These are phyloP conservation scores for Emydura subglobosa DNA, from an alignment of 2,113 vertebrate genomes.

Conservation along the genomic window DNA sequence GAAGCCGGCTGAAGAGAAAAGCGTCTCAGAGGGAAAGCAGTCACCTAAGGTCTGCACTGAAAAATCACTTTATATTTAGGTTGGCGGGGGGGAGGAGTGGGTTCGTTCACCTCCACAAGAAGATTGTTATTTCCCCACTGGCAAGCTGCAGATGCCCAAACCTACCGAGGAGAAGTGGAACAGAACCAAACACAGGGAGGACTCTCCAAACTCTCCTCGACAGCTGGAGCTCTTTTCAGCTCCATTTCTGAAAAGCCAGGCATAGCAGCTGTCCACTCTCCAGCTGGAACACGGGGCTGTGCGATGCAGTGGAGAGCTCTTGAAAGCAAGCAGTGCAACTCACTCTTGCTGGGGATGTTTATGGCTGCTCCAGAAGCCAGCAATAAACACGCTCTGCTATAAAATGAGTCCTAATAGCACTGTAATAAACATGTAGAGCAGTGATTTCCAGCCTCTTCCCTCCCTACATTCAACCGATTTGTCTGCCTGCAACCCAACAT, in stretches of 20 bases:
- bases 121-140: background rate
- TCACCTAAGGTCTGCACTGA: background rate
- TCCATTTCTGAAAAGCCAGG: fast-evolving
- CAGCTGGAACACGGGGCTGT: fast-evolving
- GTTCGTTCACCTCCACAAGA: background rate
- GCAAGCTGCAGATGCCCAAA: fast-evolving
- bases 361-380: background rate
- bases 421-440: background rate
- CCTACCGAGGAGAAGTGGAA: background rate
- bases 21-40: background rate
- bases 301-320: background rate
- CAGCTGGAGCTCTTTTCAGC: background rate
- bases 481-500: background rate
- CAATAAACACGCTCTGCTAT: background rate
- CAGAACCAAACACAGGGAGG: fast-evolving
- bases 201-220: background rate
- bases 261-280: background rate
- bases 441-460: fast-evolving
- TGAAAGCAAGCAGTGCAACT: fast-evolving
- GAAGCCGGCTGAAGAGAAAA: background rate
- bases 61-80: background rate
- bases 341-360: fast-evolving
- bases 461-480: fast-evolving
- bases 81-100: background rate
- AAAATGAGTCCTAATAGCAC: background rate